Evolutionary conservation across 1,140 invertebrate species (phyloP).

Genomic region (Trichonephila clavipes): DNA sequence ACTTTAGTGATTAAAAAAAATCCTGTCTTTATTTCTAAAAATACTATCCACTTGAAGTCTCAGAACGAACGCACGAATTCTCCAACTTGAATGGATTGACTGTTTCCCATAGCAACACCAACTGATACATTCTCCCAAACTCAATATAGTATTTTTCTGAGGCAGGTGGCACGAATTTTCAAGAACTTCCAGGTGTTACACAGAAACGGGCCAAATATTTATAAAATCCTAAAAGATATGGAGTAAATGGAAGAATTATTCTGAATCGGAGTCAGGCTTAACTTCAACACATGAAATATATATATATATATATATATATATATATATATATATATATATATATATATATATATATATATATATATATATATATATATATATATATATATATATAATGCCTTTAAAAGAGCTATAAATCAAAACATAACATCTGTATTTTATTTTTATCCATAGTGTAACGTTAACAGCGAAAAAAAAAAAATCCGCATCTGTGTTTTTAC

Average conservation of each 20-base stretch:
- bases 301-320: not conserved
- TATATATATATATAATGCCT: not conserved
- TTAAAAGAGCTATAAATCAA: not conserved
- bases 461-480: not conserved
- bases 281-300: not conserved
- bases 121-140: not conserved
- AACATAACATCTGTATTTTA: not conserved
- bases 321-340: no score
- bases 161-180: constrained; percentile 15
- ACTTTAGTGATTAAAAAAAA: not conserved
- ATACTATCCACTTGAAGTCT: not conserved
- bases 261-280: not conserved
- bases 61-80: not conserved
- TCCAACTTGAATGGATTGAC: constrained; percentile 1
- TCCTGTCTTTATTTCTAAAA: not conserved
- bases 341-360: not conserved
- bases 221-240: not conserved
- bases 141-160: constrained; percentile 22
- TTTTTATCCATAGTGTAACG: not conserved
- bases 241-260: constrained; percentile 24
- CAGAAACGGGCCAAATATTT: constrained; percentile 21
- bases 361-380: not conserved
- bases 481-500: not conserved
- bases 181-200: constrained; percentile 11
- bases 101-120: constrained; percentile 8